Evolutionary conservation across 2,113 vertebrate genomes (phyloP), one percentile per base, ranked within the genome.

Genomic region (Paratilapia polleni): DNA sequence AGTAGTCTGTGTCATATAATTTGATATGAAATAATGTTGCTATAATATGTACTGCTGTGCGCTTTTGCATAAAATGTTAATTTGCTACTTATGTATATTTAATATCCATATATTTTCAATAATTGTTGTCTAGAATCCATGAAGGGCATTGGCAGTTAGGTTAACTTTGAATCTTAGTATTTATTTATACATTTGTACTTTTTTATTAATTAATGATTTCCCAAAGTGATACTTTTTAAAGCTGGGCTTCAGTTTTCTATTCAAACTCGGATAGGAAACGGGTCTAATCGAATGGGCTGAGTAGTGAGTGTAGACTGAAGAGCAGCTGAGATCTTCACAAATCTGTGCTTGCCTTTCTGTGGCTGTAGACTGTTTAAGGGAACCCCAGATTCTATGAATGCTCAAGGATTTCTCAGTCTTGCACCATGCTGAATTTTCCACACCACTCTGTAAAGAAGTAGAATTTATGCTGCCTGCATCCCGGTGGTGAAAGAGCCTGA

Each of bases 401-500:
- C 81, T 59, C 31, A 13, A 82, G 17, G 8, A 56, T 59, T 68
- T 4, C 31, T 77, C 26, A 31, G 13, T 22, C n/a, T 36, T 43
- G 12, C 26, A n/a, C 15, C 26, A 5, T 7, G 15, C 20, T 31
- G 54, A 83, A 11, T 80, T 74, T 70, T 73, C 26, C 22, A 26
- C 5, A 34, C 10, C 11, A 24, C 43, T 34, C 57, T 7, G 24
- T 58, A 43, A 84, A 78, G 22, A 36, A 47, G 61, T 15, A 12
- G 49, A 5, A 78, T 88, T 94, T 91, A 19, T 52, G 28, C 26
- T 26, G 63, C 59, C 77, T 43, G 78, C 87, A 87, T 92, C 84
- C 43, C 49, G 6, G 86, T 81, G 91, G 64, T 4, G 79, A 26
- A 78, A 52, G 20, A 52, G 89, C 78, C 81, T 52, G 85, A 64